Evolutionary conservation across 2,797 vertebrate species (phyloP).

Genomic region (Cuculus canorus): DNA sequence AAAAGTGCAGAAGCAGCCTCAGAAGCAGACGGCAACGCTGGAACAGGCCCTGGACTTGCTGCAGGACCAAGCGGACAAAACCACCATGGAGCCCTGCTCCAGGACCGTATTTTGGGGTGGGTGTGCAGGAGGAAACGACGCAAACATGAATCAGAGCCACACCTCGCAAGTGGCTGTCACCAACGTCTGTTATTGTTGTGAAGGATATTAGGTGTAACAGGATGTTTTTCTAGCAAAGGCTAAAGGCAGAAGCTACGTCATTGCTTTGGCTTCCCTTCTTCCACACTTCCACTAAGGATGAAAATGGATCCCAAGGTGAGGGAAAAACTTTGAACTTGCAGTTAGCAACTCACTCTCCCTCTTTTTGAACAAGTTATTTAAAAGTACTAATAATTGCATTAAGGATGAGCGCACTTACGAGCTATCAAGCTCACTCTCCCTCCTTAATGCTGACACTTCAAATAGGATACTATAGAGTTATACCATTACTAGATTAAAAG

Average conservation of each 20-base stretch:
- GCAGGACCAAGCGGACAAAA: neutral
- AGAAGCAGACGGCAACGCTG: rapidly evolving
- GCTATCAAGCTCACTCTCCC: neutral
- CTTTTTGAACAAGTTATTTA: conserved; percentile 4
- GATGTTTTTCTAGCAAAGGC: conserved; percentile 39
- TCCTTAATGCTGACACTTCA: conserved; percentile 13
- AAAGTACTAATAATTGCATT: conserved; percentile 21
- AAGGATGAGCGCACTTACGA: neutral
- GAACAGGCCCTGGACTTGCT: neutral
- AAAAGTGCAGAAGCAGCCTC: neutral
- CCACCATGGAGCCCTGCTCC: rapidly evolving
- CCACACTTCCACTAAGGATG: conserved; percentile 15
- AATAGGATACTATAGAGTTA: neutral
- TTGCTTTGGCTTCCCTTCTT: conserved; percentile 46
- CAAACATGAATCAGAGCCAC: neutral
- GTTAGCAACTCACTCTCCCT: neutral
- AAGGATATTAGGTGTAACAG: conserved; percentile 25
- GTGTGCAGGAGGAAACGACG: neutral
- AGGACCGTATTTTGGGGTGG: neutral
- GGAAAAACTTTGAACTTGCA: neutral
- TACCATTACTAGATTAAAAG: conserved; percentile 54
- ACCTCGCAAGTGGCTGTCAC: neutral
- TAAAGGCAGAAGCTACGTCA: conserved; percentile 41
- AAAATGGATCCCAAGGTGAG: conserved; percentile 24
- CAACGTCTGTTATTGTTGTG: neutral